Percentiles rank a stretch among this genome's conserved stretches.
Evolutionary conservation across 1,140 invertebrate species (phyloP).

Genomic region (Littorina saxatilis): DNA sequence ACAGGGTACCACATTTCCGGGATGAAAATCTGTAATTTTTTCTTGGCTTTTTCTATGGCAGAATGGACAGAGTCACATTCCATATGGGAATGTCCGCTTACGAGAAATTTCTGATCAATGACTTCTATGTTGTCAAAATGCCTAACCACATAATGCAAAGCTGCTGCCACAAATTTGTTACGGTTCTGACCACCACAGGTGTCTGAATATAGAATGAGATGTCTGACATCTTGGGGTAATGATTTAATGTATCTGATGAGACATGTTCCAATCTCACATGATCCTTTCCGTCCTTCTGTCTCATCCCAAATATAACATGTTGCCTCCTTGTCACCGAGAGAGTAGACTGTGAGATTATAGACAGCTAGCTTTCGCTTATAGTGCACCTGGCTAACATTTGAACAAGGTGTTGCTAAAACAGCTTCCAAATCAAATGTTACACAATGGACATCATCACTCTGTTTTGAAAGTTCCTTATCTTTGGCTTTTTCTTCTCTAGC

Average conservation of each 20-base stretch:
- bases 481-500: slow-evolving; percentile 33
- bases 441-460: slow-evolving; percentile 16
- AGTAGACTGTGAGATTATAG: slow-evolving; percentile 49
- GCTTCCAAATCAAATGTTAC: slow-evolving; percentile 46
- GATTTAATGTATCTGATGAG: slow-evolving; percentile 33
- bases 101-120: slow-evolving; percentile 48
- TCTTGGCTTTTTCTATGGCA: slow-evolving; percentile 37
- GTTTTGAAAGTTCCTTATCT: slow-evolving; percentile 40
- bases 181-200: slow-evolving; percentile 51
- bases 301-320: slow-evolving; percentile 46
- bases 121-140: slow-evolving; percentile 1
- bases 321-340: slow-evolving; percentile 29
- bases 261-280: slow-evolving; percentile 45
- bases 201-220: slow-evolving; percentile 43
- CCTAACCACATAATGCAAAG: slow-evolving; percentile 16
- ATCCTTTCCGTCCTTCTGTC: slow-evolving; percentile 37
- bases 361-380: too few species aligned
- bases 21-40: slow-evolving; percentile 39
- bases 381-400: slow-evolving; percentile 43
- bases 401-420: slow-evolving; percentile 42
- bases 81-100: slow-evolving; percentile 48
- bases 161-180: slow-evolving; percentile 40
- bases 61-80: slow-evolving; percentile 49
- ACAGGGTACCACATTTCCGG: slow-evolving; percentile 32
- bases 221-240: slow-evolving; percentile 28